These are phyloP conservation scores for Malurus elegans DNA, from an alignment of 2,113 vertebrate species.

Conservation along the genomic window DNA sequence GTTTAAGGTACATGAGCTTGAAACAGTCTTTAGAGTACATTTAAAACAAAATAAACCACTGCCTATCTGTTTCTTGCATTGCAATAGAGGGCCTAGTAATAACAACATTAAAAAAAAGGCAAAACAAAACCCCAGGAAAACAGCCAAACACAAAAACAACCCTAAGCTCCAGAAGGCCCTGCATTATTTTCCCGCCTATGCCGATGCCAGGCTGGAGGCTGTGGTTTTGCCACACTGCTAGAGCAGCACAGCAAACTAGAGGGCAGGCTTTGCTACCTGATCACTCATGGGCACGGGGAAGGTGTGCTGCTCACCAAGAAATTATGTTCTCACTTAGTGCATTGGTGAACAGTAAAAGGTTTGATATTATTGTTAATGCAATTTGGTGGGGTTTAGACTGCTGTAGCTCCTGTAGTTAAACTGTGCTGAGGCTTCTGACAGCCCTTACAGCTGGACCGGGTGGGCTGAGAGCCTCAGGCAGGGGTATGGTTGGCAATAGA, in stretches of 20 bases:
- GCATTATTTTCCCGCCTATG: background rate
- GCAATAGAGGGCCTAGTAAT: background rate
- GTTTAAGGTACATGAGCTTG: background rate
- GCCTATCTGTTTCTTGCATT: background rate
- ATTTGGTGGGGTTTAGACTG: background rate
- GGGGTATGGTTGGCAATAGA: background rate
- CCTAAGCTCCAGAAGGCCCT: rapidly evolving
- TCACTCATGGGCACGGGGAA: background rate
- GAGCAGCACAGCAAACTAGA: background rate
- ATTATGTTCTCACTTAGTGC: background rate
- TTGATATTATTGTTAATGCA: background rate
- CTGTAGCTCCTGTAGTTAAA: background rate
- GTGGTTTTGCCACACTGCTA: background rate
- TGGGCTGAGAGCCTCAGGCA: background rate
- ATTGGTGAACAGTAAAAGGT: background rate
- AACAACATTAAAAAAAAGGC: background rate
- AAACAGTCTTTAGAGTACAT: background rate
- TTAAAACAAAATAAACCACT: background rate
- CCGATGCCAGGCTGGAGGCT: rapidly evolving
- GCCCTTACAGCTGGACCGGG: rapidly evolving
- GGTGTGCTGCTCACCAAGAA: background rate
- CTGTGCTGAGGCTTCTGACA: background rate
- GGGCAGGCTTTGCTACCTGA: background rate
- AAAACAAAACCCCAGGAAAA: background rate
- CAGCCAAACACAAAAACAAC: background rate